Conservation (phyloP, 2,888 invertebrate species). For the Xanthia togata region DNA sequence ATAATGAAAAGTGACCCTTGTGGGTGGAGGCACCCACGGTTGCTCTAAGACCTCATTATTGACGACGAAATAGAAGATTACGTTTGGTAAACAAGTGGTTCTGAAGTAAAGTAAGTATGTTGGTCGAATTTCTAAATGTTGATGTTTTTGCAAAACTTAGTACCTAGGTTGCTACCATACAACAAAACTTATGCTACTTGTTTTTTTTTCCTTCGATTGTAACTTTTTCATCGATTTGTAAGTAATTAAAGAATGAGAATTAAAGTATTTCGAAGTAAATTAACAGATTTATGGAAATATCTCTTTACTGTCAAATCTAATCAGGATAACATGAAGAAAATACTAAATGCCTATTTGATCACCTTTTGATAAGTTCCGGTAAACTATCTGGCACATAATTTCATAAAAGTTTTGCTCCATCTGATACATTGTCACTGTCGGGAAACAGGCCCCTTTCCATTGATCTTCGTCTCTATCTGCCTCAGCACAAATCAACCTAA, state of each 20-base stretch:
- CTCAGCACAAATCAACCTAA: slow-evolving; percentile 9
- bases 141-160: neutral
- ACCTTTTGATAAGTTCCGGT: neutral
- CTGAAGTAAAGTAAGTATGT: slow-evolving; percentile 19
- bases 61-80: slow-evolving; percentile 59
- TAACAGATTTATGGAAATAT: neutral
- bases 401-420: neutral
- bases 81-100: slow-evolving; percentile 42
- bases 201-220: neutral
- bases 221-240: neutral
- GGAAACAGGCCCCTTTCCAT: no score
- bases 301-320: neutral
- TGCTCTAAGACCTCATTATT: slow-evolving; percentile 60
- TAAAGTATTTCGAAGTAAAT: no score
- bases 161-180: neutral
- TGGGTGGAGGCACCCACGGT: slow-evolving; percentile 21
- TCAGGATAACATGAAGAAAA: neutral
- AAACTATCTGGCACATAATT: neutral
- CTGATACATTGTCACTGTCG: no score
- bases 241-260: no score
- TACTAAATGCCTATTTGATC: no score
- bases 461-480: neutral
- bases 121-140: neutral
- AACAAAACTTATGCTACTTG: neutral
- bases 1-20: slow-evolving; percentile 78